phyloP scores from a whole-genome alignment of 2,797 vertebrate genomes.

The Manis crassicaudata region DNA sequence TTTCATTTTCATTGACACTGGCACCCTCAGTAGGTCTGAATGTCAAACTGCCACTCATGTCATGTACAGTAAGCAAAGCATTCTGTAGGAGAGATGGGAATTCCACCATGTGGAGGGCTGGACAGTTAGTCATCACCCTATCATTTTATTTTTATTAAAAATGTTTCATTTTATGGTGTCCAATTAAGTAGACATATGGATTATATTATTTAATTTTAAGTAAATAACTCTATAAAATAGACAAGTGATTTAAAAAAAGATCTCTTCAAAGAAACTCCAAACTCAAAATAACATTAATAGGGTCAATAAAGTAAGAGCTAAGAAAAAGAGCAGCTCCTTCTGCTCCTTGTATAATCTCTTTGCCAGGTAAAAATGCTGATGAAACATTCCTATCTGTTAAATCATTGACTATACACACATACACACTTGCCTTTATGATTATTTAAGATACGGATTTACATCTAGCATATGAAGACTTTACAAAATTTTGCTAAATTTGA shows the following conservation, averaged over 20 bases:
- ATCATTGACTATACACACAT: not conserved
- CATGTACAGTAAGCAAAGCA: not conserved
- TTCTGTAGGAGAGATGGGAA: not conserved
- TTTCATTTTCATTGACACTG: conserved; percentile 2
- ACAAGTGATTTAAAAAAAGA: conserved; percentile 35
- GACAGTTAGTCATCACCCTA: not conserved
- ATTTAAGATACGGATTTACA: not conserved
- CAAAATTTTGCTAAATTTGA: conserved; percentile 27
- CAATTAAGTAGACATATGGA: not conserved
- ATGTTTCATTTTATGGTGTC: not conserved
- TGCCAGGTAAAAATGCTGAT: not conserved
- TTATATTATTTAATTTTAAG: conserved; percentile 18
- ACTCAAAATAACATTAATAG: not conserved
- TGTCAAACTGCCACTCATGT: not conserved
- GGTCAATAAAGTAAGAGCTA: not conserved
- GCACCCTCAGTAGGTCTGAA: not conserved
- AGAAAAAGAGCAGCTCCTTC: not conserved
- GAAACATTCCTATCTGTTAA: not conserved
- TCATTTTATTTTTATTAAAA: not conserved
- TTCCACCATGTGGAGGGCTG: not conserved
- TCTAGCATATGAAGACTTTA: not conserved
- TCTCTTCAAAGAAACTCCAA: conserved; percentile 29
- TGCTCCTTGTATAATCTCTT: not conserved
- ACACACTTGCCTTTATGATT: not conserved
- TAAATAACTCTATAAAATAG: conserved; percentile 25